phyloP scores from a whole-genome alignment of 2,797 vertebrate genomes.

The Sebastes umbrosus region DNA sequence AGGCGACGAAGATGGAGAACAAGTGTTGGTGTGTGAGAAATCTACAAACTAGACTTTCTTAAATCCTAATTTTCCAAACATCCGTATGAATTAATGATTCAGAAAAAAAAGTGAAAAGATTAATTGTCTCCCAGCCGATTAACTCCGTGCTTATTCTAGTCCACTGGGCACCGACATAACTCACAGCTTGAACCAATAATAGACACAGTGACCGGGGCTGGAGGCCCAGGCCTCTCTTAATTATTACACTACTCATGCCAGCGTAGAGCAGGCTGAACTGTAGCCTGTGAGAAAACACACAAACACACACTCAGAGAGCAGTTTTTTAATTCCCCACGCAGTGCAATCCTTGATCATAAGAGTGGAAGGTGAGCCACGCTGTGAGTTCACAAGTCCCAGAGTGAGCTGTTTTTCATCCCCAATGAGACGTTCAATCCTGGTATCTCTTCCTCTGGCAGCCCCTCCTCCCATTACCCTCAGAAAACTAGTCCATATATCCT shows the following conservation, averaged over 20 bases:
- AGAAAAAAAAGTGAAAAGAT: slow-evolving; percentile 17
- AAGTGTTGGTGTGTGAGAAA: not conserved
- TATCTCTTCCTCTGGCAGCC: slow-evolving; percentile 4
- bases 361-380: slow-evolving; percentile 31
- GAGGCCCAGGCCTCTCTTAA: slow-evolving; percentile 48
- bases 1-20: not conserved
- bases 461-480: slow-evolving; percentile 32
- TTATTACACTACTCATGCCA: slow-evolving; percentile 61
- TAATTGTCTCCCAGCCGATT: slow-evolving; percentile 40
- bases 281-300: slow-evolving; percentile 38
- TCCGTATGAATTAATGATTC: slow-evolving; percentile 24
- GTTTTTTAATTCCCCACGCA: slow-evolving; percentile 25
- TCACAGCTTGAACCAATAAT: slow-evolving; percentile 63
- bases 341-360: slow-evolving; percentile 18
- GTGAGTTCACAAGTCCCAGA: slow-evolving; percentile 39
- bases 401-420: slow-evolving; percentile 42
- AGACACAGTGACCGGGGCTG: slow-evolving; percentile 51
- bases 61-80: slow-evolving; percentile 34
- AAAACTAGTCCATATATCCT: slow-evolving; percentile 50
- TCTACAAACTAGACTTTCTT: not conserved
- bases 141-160: slow-evolving; percentile 50
- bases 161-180: slow-evolving; percentile 49
- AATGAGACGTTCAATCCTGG: slow-evolving; percentile 42
- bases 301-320: slow-evolving; percentile 5
- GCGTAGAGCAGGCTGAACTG: slow-evolving; percentile 25